These are phyloP conservation scores for Ips typographus DNA, from an alignment of 1,140 invertebrate genomes.

Conservation along the genomic window DNA sequence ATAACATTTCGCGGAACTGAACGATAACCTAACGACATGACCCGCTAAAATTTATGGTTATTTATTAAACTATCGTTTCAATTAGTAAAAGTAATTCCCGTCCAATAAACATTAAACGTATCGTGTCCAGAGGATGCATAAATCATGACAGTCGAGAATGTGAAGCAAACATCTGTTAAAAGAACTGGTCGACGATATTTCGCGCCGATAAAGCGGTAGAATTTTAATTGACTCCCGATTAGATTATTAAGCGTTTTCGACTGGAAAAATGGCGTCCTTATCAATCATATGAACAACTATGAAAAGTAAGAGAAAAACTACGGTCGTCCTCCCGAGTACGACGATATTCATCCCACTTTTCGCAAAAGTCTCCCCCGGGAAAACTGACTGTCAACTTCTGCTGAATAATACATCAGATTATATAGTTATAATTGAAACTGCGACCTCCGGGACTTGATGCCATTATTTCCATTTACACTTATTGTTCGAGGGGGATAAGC, in stretches of 20 bases:
- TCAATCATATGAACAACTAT: not conserved
- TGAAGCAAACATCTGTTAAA: constrained; percentile 20
- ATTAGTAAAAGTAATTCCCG: constrained; percentile 23
- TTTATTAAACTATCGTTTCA: constrained; percentile 24
- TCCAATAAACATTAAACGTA: constrained; percentile 9
- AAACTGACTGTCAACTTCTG: constrained; percentile 21
- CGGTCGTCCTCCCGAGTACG: not conserved
- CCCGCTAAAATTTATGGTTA: constrained; percentile 11
- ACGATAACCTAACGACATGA: constrained; percentile 6
- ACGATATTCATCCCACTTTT: constrained; percentile 2
- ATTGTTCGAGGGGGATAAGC: constrained; percentile 21
- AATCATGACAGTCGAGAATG: constrained; percentile 24
- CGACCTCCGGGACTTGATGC: constrained; percentile 36
- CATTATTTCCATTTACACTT: constrained; percentile 34
- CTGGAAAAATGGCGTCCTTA: not conserved
- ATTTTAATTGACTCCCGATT: constrained; percentile 7
- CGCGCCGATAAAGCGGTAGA: not conserved
- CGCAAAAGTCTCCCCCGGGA: constrained; percentile 23
- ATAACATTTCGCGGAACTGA: not conserved
- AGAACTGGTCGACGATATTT: constrained; percentile 3
- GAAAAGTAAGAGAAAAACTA: not conserved
- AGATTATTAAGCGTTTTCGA: not conserved
- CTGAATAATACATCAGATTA: constrained; percentile 46
- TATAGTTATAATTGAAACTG: constrained; percentile 45
- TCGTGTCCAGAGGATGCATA: constrained; percentile 17